Evolutionary conservation across 2,888 invertebrate species (phyloP).

Genomic region (Dryobota labecula): DNA sequence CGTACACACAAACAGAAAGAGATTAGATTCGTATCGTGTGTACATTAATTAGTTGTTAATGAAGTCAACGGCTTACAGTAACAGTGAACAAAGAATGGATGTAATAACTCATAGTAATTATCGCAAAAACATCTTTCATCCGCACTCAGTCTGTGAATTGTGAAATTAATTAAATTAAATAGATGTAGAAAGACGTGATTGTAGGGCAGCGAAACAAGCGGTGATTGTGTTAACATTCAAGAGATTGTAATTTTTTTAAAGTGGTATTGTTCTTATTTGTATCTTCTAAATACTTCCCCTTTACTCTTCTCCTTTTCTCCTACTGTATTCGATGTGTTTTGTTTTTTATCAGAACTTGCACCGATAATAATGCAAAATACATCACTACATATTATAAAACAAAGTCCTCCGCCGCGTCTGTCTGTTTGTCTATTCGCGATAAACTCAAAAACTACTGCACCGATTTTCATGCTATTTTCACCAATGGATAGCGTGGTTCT

Average conservation of each 20-base stretch:
- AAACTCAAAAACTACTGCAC: too few species aligned
- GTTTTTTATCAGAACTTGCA: not conserved
- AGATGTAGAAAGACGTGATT: constrained; percentile 57
- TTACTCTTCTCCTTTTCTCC: too few species aligned
- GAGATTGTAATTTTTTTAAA: not conserved
- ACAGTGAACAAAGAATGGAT: constrained; percentile 70
- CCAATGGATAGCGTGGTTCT: too few species aligned
- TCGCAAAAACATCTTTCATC: constrained; percentile 69
- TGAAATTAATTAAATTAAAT: constrained; percentile 69
- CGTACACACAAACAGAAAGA: constrained; percentile 61
- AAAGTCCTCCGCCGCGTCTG: too few species aligned
- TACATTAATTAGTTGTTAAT: constrained; percentile 78
- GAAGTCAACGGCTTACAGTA: constrained; percentile 74
- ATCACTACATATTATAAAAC: not conserved
- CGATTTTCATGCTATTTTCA: too few species aligned
- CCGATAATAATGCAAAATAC: too few species aligned
- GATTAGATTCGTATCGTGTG: constrained; percentile 77
- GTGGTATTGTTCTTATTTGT: constrained; percentile 13
- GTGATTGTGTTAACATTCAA: constrained; percentile 15
- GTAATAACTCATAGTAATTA: constrained; percentile 70
- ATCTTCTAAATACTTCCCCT: constrained; percentile 3
- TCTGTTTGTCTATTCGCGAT: too few species aligned
- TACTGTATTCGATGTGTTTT: not conserved
- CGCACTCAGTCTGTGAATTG: constrained; percentile 68
- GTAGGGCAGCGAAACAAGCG: constrained; percentile 57